phyloP scores from a whole-genome alignment of 2,797 vertebrate genomes.

The Distichodus sexfasciatus region DNA sequence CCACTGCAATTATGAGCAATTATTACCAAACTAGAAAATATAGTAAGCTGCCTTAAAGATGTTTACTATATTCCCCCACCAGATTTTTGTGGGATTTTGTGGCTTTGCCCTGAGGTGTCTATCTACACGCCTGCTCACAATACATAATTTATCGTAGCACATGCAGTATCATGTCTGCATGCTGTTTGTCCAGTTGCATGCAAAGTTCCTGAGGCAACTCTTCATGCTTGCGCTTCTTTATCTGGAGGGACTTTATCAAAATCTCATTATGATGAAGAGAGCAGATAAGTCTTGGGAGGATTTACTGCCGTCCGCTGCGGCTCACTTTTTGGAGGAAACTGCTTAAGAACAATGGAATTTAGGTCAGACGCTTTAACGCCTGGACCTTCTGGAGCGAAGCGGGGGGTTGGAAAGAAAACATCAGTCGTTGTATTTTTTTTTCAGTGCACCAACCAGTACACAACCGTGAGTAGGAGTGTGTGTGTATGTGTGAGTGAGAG shows the following conservation, averaged over 20 bases:
- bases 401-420: not conserved
- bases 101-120: too few relatives aligned
- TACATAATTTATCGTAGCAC: not conserved
- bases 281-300: not conserved
- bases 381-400: not conserved
- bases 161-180: not conserved
- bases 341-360: conserved; percentile 25
- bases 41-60: too few relatives aligned
- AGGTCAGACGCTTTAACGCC: conserved; percentile 18
- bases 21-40: too few relatives aligned
- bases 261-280: conserved; percentile 22
- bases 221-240: not conserved
- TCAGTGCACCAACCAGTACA: too few relatives aligned
- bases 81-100: too few relatives aligned
- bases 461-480: not conserved
- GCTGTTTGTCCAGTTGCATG: not conserved
- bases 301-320: not conserved
- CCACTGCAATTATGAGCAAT: too few relatives aligned
- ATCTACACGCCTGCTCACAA: not conserved
- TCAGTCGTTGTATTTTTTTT: not conserved
- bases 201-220: not conserved
- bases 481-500: not conserved
- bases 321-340: conserved; percentile 10
- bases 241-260: conserved; percentile 27
- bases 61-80: too few relatives aligned